Conservation (phyloP, 2,888 invertebrate genomes). For the Diplazon laetatorius region DNA sequence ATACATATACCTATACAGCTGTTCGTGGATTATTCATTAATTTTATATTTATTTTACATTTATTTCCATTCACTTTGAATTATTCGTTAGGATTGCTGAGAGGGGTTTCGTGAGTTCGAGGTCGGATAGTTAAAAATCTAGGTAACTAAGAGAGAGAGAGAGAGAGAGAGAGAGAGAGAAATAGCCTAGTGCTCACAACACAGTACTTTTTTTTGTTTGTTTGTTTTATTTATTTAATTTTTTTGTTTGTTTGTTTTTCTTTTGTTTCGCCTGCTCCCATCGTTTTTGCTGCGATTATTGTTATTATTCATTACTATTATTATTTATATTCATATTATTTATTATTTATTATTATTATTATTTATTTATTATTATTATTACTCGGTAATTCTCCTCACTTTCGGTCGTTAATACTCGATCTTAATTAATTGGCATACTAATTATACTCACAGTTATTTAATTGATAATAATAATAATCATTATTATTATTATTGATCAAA, state of each 20-base stretch:
- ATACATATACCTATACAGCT: conserved; percentile 17
- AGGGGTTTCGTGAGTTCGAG: conserved; percentile 7
- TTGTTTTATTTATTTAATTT: conserved; percentile 49
- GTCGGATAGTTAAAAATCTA: conserved; percentile 68
- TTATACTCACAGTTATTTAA: conserved; percentile 70
- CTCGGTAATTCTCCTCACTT: background rate
- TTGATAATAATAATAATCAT: conserved; percentile 63
- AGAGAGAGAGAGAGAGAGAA: too few relatives aligned
- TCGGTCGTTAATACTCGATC: conserved; percentile 75
- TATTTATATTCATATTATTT: conserved; percentile 25
- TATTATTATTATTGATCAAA: conserved; percentile 58
- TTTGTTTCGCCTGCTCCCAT: conserved; percentile 41
- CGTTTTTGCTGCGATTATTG: background rate
- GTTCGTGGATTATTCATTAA: conserved; percentile 4
- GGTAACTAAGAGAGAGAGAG: conserved; percentile 72
- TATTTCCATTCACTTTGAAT: background rate
- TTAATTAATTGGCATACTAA: conserved; percentile 76
- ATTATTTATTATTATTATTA: background rate
- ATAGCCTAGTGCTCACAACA: conserved; percentile 77
- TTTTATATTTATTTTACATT: conserved; percentile 7
- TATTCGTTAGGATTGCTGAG: conserved; percentile 23
- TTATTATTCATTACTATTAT: conserved; percentile 43
- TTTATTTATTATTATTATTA: too few relatives aligned
- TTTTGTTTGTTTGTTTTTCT: conserved; percentile 32
- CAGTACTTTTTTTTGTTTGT: conserved; percentile 65